A percentile compares a stretch with the other conserved stretches of the same genome.
These are phyloP conservation scores for Campoletis raptor DNA, from an alignment of 2,888 invertebrate species.

Conservation along the genomic window DNA sequence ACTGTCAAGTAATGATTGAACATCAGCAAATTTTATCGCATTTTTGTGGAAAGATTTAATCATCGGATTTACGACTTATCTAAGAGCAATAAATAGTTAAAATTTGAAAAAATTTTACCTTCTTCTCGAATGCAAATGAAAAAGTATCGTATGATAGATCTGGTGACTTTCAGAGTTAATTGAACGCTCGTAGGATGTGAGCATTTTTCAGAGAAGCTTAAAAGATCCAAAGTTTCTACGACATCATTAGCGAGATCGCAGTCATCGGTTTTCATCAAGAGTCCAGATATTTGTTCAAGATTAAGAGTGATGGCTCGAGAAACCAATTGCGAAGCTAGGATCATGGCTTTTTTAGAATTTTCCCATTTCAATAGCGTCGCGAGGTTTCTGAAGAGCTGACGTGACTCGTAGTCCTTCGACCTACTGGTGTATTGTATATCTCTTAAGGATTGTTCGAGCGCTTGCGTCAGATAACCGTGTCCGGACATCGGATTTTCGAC, in stretches of 20 bases:
- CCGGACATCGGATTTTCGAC: slow-evolving; percentile 76
- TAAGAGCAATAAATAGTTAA: too few species aligned
- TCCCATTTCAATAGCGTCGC: slow-evolving; percentile 88
- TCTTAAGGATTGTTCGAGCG: slow-evolving; percentile 81
- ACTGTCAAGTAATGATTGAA: too few species aligned
- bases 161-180: slow-evolving; percentile 89
- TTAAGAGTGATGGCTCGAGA: slow-evolving; percentile 85
- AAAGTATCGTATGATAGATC: slow-evolving; percentile 91
- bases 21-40: too few species aligned
- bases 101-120: slow-evolving; percentile 84
- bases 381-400: slow-evolving; percentile 85
- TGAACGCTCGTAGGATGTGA: slow-evolving; percentile 88
- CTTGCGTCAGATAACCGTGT: slow-evolving; percentile 80
- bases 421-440: slow-evolving; percentile 78
- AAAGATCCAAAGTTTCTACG: slow-evolving; percentile 88
- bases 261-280: slow-evolving; percentile 82
- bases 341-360: slow-evolving; percentile 84
- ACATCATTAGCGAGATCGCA: slow-evolving; percentile 86
- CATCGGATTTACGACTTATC: too few species aligned
- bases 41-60: too few species aligned
- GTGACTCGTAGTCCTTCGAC: slow-evolving; percentile 79
- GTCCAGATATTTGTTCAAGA: slow-evolving; percentile 85
- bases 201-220: slow-evolving; percentile 88
- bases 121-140: slow-evolving; percentile 90
- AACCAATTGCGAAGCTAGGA: slow-evolving; percentile 84